phyloP scores from a whole-genome alignment of 35 echinoderm and acorn worm genomes.

The Heliocidaris tuberculata region DNA sequence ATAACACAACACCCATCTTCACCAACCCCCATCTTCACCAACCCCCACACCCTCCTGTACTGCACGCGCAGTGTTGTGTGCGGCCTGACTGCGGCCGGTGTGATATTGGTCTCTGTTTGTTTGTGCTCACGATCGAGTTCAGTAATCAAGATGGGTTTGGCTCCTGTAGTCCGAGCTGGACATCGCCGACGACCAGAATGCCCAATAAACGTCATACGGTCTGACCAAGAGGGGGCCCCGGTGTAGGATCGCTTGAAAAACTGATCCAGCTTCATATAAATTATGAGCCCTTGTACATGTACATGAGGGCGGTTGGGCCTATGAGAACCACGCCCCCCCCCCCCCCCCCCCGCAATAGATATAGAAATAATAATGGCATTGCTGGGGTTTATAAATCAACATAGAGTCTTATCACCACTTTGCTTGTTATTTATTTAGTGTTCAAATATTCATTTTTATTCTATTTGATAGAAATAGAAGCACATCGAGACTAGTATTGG shows the following conservation, averaged over 20 bases:
- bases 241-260: neutral
- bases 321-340: neutral
- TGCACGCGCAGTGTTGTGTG: neutral
- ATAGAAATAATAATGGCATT: too few relatives aligned
- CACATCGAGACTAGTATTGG: too few relatives aligned
- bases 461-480: too few relatives aligned
- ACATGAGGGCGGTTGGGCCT: too few relatives aligned
- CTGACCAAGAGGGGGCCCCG: neutral
- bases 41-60: neutral
- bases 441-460: too few relatives aligned
- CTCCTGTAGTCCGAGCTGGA: conserved; percentile 14
- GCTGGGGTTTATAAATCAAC: too few relatives aligned
- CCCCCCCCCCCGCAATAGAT: neutral
- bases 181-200: neutral
- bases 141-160: conserved; percentile 7
- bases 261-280: too few relatives aligned
- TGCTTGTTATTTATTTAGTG: too few relatives aligned
- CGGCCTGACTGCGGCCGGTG: neutral
- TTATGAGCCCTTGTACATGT: too few relatives aligned
- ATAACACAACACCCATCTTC: neutral
- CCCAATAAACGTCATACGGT: neutral
- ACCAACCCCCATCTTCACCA: neutral
- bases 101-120: neutral
- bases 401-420: too few relatives aligned
- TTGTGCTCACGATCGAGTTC: neutral